Conservation (phyloP, 2,888 invertebrate genomes). For the Eulithis prunata region DNA sequence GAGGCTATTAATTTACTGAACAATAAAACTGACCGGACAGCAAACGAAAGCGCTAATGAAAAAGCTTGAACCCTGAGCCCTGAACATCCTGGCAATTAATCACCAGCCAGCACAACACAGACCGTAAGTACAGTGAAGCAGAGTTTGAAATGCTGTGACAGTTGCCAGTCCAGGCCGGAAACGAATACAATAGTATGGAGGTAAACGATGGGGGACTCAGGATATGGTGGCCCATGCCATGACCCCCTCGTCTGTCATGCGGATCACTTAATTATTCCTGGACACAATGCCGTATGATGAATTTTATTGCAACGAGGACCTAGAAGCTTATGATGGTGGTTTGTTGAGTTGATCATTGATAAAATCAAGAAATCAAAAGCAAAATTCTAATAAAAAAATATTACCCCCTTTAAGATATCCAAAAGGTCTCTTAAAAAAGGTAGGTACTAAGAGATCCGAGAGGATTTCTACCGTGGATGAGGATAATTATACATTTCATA, state of each 20-base stretch:
- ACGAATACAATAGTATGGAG: constrained; percentile 49
- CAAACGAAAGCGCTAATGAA: constrained; percentile 39
- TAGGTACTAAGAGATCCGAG: too few species aligned
- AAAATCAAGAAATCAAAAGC: neutral
- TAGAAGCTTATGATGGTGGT: too few species aligned
- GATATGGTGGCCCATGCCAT: constrained; percentile 54
- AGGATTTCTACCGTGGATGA: too few species aligned
- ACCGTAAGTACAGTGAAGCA: constrained; percentile 2
- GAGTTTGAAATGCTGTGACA: constrained; percentile 21
- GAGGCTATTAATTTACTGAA: constrained; percentile 34
- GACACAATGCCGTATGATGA: constrained; percentile 23
- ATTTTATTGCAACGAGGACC: neutral
- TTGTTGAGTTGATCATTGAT: too few species aligned
- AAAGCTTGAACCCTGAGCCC: constrained; percentile 38
- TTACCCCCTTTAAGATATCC: too few species aligned
- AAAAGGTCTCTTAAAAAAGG: too few species aligned
- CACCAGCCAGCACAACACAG: constrained; percentile 2
- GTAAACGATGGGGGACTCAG: constrained; percentile 52
- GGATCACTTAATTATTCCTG: constrained; percentile 50
- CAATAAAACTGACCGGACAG: constrained; percentile 40
- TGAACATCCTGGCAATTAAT: constrained; percentile 39
- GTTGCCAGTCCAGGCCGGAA: constrained; percentile 48
- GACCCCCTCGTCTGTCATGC: constrained; percentile 51
- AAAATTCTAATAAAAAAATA: too few species aligned
- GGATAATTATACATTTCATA: too few species aligned